Conservation (phyloP, 2,113 vertebrate species). For the Atherinomorus stipes region DNA sequence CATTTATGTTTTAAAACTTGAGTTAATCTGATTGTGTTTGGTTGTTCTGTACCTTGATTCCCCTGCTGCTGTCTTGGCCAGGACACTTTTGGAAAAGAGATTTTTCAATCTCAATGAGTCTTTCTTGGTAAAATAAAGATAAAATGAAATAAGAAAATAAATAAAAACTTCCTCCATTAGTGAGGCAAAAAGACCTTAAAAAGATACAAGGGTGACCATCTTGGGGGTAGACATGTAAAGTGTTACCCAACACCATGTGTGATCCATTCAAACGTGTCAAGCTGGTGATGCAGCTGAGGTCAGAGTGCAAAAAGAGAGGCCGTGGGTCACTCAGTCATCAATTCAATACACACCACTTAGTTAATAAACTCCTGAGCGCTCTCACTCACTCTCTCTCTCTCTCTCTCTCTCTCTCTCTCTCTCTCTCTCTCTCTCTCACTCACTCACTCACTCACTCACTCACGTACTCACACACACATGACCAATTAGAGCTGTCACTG, state of each 20-base stretch:
- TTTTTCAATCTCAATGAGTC: too few species aligned
- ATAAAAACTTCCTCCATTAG: constrained; percentile 5
- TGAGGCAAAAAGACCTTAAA: constrained; percentile 5
- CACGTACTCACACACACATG: constrained; percentile 13
- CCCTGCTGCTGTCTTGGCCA: too few species aligned
- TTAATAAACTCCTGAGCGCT: constrained; percentile 41
- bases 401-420: constrained; percentile 7
- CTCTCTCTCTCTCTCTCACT: constrained; percentile 19
- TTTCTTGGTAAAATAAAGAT: too few species aligned
- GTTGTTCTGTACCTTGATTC: too few species aligned
- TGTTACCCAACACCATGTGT: constrained; percentile 15
- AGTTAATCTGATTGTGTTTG: too few species aligned
- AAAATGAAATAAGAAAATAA: too few species aligned
- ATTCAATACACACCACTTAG: constrained; percentile 61
- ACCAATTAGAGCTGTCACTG: neutral
- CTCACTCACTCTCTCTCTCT: constrained; percentile 16
- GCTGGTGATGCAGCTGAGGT: constrained; percentile 40
- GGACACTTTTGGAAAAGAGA: too few species aligned
- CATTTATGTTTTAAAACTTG: too few species aligned
- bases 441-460: constrained; percentile 5
- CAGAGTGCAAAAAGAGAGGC: constrained; percentile 50
- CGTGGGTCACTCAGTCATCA: constrained; percentile 48
- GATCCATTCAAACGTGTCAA: constrained; percentile 37
- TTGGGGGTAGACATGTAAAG: constrained; percentile 12
- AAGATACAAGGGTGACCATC: constrained; percentile 12